These are phyloP conservation scores for Tolmerus cingulatus DNA, from an alignment of 2,888 invertebrate genomes.

Conservation along the genomic window DNA sequence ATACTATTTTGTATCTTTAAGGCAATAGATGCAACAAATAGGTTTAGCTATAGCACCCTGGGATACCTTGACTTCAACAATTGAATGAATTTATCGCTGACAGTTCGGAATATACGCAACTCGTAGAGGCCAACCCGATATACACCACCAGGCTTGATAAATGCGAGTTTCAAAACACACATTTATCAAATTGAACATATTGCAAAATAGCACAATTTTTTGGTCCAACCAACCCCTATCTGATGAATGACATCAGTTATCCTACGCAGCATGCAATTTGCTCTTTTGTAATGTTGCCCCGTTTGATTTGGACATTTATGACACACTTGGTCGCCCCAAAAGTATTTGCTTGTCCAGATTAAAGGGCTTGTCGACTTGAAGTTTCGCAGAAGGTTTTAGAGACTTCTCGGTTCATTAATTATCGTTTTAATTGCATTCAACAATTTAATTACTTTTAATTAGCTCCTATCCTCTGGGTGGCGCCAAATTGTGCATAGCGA, in stretches of 20 bases:
- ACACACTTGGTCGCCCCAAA: neutral
- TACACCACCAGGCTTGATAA: neutral
- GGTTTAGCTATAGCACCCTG: neutral
- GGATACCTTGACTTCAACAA: neutral
- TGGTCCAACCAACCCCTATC: neutral
- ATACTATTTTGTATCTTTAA: neutral
- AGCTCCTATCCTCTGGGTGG: neutral
- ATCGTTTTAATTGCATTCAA: neutral
- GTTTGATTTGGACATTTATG: neutral
- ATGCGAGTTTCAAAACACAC: neutral
- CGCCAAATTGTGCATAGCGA: neutral
- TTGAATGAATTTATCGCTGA: neutral
- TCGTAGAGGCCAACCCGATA: neutral
- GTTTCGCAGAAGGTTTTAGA: neutral
- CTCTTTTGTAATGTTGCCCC: neutral
- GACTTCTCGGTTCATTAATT: neutral
- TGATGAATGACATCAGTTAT: neutral
- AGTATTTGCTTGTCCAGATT: neutral
- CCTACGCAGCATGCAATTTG: neutral
- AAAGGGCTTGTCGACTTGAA: neutral
- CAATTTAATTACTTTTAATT: slow-evolving; percentile 29
- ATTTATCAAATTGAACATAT: neutral
- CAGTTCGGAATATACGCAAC: neutral
- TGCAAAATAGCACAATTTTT: neutral
- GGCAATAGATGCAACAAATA: neutral